Percentiles rank a stretch among this genome's conserved stretches.
Conservation (phyloP, 2,113 vertebrate genomes). For the Madoqua kirkii region DNA sequence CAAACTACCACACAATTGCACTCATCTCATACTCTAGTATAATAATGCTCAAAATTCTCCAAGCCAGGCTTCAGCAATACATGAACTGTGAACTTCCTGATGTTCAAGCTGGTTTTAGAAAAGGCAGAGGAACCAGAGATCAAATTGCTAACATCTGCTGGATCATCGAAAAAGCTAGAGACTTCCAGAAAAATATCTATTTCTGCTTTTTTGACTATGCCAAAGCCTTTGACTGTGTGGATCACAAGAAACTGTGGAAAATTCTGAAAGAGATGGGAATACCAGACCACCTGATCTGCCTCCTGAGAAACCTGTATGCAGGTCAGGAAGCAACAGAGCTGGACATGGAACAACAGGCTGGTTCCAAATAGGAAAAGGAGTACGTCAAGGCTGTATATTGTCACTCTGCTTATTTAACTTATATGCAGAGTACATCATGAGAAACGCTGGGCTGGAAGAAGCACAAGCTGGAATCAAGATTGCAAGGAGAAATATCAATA, state of each 20-base stretch:
- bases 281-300: neutral
- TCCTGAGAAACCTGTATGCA: neutral
- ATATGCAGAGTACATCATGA: neutral
- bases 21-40: neutral
- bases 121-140: neutral
- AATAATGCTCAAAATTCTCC: neutral
- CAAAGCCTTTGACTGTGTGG: neutral
- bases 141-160: neutral
- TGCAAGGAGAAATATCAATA: neutral
- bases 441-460: neutral
- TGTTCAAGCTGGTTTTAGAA: neutral
- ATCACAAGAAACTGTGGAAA: neutral
- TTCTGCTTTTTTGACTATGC: neutral
- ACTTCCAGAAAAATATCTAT: neutral
- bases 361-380: neutral
- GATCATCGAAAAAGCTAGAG: neutral
- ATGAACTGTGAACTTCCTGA: neutral
- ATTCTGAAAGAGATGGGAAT: neutral
- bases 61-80: neutral
- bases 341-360: neutral
- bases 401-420: neutral
- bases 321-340: neutral
- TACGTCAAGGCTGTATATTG: neutral
- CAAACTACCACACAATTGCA: neutral
- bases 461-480: neutral